Evolutionary conservation across 1,140 invertebrate genomes (phyloP).

Genomic region (Drosophila teissieri): DNA sequence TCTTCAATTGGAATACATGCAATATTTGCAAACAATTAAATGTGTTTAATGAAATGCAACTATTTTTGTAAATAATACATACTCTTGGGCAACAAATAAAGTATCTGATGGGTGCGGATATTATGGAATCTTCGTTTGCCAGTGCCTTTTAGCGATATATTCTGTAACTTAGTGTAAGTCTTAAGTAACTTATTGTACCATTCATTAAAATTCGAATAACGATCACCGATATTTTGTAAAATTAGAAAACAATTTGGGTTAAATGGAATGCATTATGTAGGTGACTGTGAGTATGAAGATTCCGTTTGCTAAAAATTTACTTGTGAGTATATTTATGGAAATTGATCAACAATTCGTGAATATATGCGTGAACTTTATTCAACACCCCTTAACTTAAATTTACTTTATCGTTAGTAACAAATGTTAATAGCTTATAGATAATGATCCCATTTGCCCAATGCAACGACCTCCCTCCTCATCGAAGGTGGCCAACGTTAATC

Average conservation of each 20-base stretch:
- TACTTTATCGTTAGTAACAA: conserved; percentile 58
- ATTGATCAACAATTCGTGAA: conserved; percentile 60
- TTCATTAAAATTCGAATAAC: conserved; percentile 1
- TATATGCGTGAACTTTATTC: conserved; percentile 53
- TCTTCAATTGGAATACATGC: conserved; percentile 13
- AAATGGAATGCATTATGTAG: conserved; percentile 13
- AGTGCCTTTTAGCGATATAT: not conserved
- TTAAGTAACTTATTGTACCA: not conserved
- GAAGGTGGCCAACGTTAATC: conserved; percentile 94
- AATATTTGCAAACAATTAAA: not conserved
- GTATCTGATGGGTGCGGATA: conserved; percentile 6
- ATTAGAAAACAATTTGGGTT: conserved; percentile 18
- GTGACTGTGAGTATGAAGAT: conserved; percentile 30
- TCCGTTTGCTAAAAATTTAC: conserved; percentile 37
- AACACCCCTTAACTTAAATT: conserved; percentile 59
- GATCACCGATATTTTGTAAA: conserved; percentile 14
- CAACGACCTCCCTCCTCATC: conserved; percentile 93
- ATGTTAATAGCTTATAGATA: conserved; percentile 88
- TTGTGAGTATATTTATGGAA: conserved; percentile 47
- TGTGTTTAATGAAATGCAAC: no score
- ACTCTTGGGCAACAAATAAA: conserved; percentile 7
- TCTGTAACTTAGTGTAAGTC: not conserved
- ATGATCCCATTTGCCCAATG: conserved; percentile 90
- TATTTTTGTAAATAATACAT: not conserved
- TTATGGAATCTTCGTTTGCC: not conserved